A percentile compares a stretch with the other conserved stretches of the same genome.
These are phyloP conservation scores for Mixornis gularis DNA, from an alignment of 2,113 vertebrate species.

Conservation along the genomic window DNA sequence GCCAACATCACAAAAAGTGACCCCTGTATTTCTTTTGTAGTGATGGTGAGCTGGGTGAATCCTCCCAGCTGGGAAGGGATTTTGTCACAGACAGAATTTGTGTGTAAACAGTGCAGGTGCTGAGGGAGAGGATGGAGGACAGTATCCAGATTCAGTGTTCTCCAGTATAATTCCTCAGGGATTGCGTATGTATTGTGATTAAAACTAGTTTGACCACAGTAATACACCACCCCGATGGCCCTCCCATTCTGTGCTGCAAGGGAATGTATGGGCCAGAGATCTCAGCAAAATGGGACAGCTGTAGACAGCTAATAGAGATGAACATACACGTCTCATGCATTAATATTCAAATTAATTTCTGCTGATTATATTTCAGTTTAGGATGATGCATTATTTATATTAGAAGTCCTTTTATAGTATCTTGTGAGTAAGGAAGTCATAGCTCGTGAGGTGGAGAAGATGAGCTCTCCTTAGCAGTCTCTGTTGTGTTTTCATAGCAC, in stretches of 20 bases:
- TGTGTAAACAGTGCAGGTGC: background rate
- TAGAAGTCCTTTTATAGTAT: background rate
- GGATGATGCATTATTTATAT: background rate
- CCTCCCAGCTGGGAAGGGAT: background rate
- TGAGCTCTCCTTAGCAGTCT: background rate
- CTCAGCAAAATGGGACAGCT: background rate
- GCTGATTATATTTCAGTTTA: constrained; percentile 2
- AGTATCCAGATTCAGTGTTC: background rate
- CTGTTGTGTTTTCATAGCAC: background rate
- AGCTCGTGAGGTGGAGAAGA: background rate
- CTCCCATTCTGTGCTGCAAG: background rate
- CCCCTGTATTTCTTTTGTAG: background rate
- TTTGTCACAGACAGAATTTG: background rate
- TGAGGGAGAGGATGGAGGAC: background rate
- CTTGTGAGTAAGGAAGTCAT: constrained; percentile 15
- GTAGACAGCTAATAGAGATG: background rate
- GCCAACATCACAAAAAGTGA: background rate
- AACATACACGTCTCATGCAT: background rate
- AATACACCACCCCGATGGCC: background rate
- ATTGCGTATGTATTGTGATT: background rate
- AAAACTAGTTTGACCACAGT: background rate
- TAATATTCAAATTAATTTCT: constrained; percentile 23
- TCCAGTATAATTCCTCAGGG: background rate
- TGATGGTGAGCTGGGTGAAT: background rate
- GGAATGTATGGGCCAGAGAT: background rate